Percentiles rank a stretch among this genome's conserved stretches.
phyloP scores from a whole-genome alignment of 2,888 invertebrate species.

The Eupithecia tripunctaria region DNA sequence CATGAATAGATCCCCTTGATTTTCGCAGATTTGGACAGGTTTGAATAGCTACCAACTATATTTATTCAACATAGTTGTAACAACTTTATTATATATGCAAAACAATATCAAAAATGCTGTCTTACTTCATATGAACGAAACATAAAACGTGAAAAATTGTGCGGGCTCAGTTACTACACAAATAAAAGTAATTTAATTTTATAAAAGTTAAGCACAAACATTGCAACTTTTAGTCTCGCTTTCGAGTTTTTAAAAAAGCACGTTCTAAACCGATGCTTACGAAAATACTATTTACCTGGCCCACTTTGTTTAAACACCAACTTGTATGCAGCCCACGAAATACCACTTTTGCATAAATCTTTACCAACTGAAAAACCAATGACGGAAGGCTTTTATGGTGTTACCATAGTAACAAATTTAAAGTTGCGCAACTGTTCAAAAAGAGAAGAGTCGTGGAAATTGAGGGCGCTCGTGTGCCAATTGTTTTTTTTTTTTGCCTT shows the following conservation, averaged over 20 bases:
- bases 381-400: slow-evolving; percentile 26
- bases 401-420: slow-evolving; percentile 10
- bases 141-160: no score
- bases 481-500: no score
- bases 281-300: slow-evolving; percentile 6
- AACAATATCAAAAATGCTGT: not conserved
- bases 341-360: slow-evolving; percentile 34
- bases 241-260: not conserved
- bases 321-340: slow-evolving; percentile 33
- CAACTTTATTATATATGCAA: not conserved
- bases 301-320: slow-evolving; percentile 22
- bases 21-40: not conserved
- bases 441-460: no score
- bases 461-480: no score
- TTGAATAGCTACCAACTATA: not conserved
- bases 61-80: no score
- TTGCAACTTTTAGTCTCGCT: not conserved
- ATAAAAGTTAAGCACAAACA: not conserved
- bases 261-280: not conserved
- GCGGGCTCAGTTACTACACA: no score
- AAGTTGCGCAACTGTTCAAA: slow-evolving; percentile 13
- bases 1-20: slow-evolving; percentile 11
- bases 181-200: no score
- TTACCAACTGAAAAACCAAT: slow-evolving; percentile 38
- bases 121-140: not conserved